Evolutionary conservation across 30 jellyfish, hydroid and myxozoan genomes (phyloP).

Genomic region (Aurelia aurita): DNA sequence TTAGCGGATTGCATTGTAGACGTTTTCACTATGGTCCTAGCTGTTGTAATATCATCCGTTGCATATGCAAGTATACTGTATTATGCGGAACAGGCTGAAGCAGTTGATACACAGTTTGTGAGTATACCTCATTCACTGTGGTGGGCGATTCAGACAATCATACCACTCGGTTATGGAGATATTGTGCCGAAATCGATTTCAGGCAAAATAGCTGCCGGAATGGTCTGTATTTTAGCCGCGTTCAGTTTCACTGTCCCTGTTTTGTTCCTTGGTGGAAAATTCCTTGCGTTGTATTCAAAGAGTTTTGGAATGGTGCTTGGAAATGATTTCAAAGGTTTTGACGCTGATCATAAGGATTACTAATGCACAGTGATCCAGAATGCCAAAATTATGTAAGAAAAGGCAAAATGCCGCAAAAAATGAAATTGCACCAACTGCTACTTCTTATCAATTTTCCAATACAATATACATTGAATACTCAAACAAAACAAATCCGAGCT

Average conservation of each 20-base stretch:
- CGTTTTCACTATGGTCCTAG: constrained; percentile 57
- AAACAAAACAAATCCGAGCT: too few relatives aligned
- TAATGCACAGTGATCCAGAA: too few relatives aligned
- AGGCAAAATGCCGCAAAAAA: too few relatives aligned
- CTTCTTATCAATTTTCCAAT: too few relatives aligned
- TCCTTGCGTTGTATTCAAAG: constrained; percentile 54
- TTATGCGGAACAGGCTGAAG: constrained; percentile 57
- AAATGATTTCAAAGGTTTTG: constrained; percentile 23
- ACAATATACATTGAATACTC: too few relatives aligned
- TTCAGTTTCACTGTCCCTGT: constrained; percentile 86
- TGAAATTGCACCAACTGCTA: too few relatives aligned
- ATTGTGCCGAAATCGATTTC: constrained; percentile 73
- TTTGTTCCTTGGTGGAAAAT: constrained; percentile 71
- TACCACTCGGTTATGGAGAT: constrained; percentile 88
- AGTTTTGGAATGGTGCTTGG: constrained; percentile 62
- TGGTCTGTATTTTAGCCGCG: constrained; percentile 76
- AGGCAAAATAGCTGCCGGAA: constrained; percentile 74
- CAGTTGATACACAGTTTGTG: constrained; percentile 54
- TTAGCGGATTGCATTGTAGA: constrained; percentile 69
- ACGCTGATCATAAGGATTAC: background rate
- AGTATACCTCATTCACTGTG: constrained; percentile 79
- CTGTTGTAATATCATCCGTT: constrained; percentile 53
- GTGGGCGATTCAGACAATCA: constrained; percentile 88
- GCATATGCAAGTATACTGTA: constrained; percentile 68
- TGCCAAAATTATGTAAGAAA: too few relatives aligned